Evolutionary conservation across 1,140 invertebrate species (phyloP).

Genomic region (Drosophila littoralis): DNA sequence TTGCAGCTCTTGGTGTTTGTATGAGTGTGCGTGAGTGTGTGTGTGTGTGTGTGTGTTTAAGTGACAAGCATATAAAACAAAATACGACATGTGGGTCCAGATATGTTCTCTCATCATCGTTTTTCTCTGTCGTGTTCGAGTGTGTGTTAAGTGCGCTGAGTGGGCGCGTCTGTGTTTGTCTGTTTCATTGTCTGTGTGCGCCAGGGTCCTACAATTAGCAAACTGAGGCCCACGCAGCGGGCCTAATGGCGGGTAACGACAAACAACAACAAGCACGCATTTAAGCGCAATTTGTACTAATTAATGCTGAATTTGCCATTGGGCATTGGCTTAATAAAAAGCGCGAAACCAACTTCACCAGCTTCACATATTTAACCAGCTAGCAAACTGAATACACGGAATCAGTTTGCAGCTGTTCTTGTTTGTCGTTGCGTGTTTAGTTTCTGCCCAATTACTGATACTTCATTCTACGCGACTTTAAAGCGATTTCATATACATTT

Average conservation of each 20-base stretch:
- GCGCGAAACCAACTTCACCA: not conserved
- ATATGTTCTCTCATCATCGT: constrained; percentile 14
- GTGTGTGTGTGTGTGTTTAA: constrained; percentile 37
- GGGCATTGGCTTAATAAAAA: constrained; percentile 5
- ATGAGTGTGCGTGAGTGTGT: constrained; percentile 17
- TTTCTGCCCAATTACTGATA: not conserved
- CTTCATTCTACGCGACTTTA: not conserved
- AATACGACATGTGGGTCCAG: constrained; percentile 52
- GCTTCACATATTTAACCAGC: not conserved
- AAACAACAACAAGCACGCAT: constrained; percentile 40
- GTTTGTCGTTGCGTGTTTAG: not conserved
- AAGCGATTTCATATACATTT: not conserved
- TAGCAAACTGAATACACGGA: not conserved
- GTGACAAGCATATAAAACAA: constrained; percentile 71
- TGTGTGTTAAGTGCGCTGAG: constrained; percentile 51
- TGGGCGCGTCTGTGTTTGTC: constrained; percentile 32
- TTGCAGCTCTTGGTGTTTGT: constrained; percentile 31
- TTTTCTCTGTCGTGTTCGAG: constrained; percentile 31
- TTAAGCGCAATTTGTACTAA: constrained; percentile 74
- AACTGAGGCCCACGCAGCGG: constrained; percentile 40
- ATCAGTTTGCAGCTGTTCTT: not conserved
- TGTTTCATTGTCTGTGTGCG: constrained; percentile 25
- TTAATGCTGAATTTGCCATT: constrained; percentile 60
- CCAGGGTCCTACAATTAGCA: constrained; percentile 51
- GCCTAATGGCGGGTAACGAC: constrained; percentile 45